phyloP scores from a whole-genome alignment of 30 jellyfish, hydroid and myxozoan genomes.

The Aurelia sp. region DNA sequence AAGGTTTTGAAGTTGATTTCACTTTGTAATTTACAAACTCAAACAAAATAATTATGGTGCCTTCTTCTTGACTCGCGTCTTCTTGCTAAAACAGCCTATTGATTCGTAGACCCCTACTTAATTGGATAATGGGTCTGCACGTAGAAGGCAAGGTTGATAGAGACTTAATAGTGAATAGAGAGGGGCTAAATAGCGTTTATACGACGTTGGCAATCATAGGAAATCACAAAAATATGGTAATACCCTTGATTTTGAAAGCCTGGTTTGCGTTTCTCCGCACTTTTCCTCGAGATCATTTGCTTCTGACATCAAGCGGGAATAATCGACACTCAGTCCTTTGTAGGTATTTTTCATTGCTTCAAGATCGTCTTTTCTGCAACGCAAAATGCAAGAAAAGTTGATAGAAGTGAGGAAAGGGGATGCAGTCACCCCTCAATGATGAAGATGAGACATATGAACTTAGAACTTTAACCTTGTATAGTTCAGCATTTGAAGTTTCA shows the following conservation, averaged over 20 bases:
- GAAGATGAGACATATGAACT: background rate
- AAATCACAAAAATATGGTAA: too few relatives aligned
- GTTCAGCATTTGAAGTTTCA: background rate
- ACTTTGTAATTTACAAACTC: too few relatives aligned
- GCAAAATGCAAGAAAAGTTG: background rate
- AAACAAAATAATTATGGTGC: too few relatives aligned
- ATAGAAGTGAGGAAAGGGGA: background rate
- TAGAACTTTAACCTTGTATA: background rate
- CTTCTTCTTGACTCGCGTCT: too few relatives aligned
- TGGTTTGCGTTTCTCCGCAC: slow-evolving; percentile 10
- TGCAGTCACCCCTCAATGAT: too few relatives aligned
- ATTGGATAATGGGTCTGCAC: too few relatives aligned
- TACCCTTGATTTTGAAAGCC: background rate
- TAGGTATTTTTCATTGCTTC: slow-evolving; percentile 67
- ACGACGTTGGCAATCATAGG: too few relatives aligned
- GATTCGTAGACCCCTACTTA: too few relatives aligned
- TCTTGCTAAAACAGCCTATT: background rate
- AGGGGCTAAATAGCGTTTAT: too few relatives aligned
- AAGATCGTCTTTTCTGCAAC: slow-evolving; percentile 52
- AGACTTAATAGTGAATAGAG: too few relatives aligned
- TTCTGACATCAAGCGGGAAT: slow-evolving; percentile 19
- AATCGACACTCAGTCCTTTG: slow-evolving; percentile 45
- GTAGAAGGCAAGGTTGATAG: too few relatives aligned
- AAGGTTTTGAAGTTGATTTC: too few relatives aligned
- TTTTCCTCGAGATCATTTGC: slow-evolving; percentile 22